These are phyloP conservation scores for Antheraea pernyi DNA, from an alignment of 1,140 invertebrate genomes.

Conservation along the genomic window DNA sequence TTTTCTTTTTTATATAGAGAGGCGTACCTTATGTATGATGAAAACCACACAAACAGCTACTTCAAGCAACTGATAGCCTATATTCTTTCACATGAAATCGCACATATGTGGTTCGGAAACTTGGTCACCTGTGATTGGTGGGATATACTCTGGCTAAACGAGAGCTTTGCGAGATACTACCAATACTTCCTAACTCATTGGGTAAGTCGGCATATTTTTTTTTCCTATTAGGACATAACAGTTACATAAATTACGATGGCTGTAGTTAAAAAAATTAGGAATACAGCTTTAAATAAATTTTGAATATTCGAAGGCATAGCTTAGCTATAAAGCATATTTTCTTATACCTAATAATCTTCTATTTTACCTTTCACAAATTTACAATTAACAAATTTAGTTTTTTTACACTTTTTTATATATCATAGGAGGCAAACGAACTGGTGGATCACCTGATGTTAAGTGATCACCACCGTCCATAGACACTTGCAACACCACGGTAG, in stretches of 20 bases:
- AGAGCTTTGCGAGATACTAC: slow-evolving; percentile 85
- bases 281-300: background rate
- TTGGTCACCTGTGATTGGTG: slow-evolving; percentile 85
- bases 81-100: slow-evolving; percentile 83
- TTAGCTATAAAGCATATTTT: no score
- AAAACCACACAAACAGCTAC: slow-evolving; percentile 65
- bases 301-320: no score
- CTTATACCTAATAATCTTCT: no score
- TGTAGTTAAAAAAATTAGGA: background rate
- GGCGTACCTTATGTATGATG: slow-evolving; percentile 79
- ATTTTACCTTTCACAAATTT: no score
- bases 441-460: no score
- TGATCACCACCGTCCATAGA: no score
- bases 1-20: slow-evolving; percentile 71
- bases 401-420: no score
- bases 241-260: no score
- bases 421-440: no score
- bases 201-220: slow-evolving; percentile 39
- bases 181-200: slow-evolving; percentile 81
- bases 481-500: no score
- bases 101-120: slow-evolving; percentile 86
- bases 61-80: slow-evolving; percentile 78
- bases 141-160: slow-evolving; percentile 85
- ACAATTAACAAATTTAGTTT: no score
- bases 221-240: background rate